phyloP scores from a whole-genome alignment of 2,797 vertebrate species.

The Parauchenoglanis ngamensis region DNA sequence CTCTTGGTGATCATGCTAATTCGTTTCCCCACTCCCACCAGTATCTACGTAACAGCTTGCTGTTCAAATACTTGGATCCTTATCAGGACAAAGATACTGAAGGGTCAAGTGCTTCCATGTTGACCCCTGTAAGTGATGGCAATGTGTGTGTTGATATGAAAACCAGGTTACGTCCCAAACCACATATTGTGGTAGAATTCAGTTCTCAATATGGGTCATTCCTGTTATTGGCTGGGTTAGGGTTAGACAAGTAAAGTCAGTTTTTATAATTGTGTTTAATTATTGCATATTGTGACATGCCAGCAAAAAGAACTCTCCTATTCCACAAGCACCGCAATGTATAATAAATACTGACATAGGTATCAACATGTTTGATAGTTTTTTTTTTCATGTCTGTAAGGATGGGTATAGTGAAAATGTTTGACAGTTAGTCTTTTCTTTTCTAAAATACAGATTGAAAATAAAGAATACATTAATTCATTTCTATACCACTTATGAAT shows the following conservation, averaged over 20 bases:
- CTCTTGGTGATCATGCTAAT: constrained; percentile 39
- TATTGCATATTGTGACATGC: neutral
- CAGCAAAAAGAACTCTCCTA: neutral
- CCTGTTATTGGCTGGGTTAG: neutral
- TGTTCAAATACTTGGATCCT: constrained; percentile 20
- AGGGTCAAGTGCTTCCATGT: constrained; percentile 23
- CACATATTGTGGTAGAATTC: neutral
- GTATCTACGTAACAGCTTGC: constrained; percentile 16
- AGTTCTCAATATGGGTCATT: neutral
- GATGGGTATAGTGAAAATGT: neutral
- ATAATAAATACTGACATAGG: neutral
- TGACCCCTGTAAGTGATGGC: neutral
- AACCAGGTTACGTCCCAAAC: neutral
- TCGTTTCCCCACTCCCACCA: constrained; percentile 6
- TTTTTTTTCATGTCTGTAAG: neutral
- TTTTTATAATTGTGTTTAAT: neutral
- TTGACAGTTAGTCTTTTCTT: neutral
- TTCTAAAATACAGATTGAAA: neutral
- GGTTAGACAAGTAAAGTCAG: neutral
- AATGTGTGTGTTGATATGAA: neutral
- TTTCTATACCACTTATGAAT: too few species aligned
- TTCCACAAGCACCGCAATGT: neutral
- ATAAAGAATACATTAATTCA: too few species aligned
- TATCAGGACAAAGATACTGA: constrained; percentile 1
- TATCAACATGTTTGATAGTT: neutral